phyloP scores from a whole-genome alignment of 1,140 invertebrate species.

The Kradibia gibbosae region DNA sequence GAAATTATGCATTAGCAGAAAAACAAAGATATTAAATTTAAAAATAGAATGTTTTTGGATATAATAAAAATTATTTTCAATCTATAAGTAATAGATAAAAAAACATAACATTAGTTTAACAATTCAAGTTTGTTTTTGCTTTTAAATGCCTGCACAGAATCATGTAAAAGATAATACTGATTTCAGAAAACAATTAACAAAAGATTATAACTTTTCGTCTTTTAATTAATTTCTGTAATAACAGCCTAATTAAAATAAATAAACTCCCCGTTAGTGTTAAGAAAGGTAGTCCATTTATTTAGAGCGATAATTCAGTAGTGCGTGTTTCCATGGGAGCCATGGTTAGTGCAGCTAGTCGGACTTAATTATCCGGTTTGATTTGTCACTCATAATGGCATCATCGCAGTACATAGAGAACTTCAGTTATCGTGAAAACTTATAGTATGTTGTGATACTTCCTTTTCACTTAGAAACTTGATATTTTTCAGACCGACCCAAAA shows the following conservation, averaged over 20 bases:
- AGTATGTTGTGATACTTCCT: background rate
- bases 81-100: slow-evolving; percentile 15
- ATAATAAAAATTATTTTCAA: too few relatives aligned
- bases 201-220: slow-evolving; percentile 46
- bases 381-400: background rate
- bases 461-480: background rate
- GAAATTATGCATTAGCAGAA: too few relatives aligned
- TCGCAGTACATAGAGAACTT: too few relatives aligned
- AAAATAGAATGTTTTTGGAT: too few relatives aligned
- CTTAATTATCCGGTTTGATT: background rate
- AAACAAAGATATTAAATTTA: too few relatives aligned
- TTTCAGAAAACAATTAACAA: slow-evolving; percentile 38
- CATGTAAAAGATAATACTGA: slow-evolving; percentile 5
- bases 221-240: slow-evolving; percentile 25
- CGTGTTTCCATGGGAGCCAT: slow-evolving; percentile 37
- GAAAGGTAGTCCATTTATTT: slow-evolving; percentile 33
- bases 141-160: background rate
- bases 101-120: background rate
- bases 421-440: slow-evolving; percentile 1
- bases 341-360: background rate
- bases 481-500: background rate
- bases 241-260: slow-evolving; percentile 50
- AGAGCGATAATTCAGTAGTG: background rate
- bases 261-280: slow-evolving; percentile 47
- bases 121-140: background rate